Evolutionary conservation across 2,797 vertebrate genomes (phyloP), one percentile per base, ranked within the genome.

Genomic region (Sylvilagus floridanus): DNA sequence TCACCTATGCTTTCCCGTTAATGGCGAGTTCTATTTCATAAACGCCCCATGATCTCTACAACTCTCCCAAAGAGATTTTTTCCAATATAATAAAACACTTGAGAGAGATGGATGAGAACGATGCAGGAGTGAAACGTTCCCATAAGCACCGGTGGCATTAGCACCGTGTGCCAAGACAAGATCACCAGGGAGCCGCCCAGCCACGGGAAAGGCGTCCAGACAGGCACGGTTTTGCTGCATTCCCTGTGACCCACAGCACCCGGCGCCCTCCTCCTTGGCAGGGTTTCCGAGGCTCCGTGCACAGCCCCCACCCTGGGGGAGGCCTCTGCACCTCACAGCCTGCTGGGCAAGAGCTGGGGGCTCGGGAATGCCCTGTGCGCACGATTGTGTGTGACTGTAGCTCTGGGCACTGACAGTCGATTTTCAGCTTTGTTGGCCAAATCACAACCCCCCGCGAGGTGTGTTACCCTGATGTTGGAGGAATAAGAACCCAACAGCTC

Each of bases 51-150:
- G 7, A 94, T 95, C 83, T 76, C 60, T 94, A 68, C 22, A 88
- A 73, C 50, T 32, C 28, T 42, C 95, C 93, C 93, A 97, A 95
- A 63, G 97, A 32, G 21, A 21, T 32, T 97, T 97, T 96, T 79
- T 54, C 86, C 71, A 82, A 84, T 79, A 71, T 88, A 96, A 97
- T 0, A 26, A 93, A 97, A 88, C 82, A 93, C 95, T 95, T 95
- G 94, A 87, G 95, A 96, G 93, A 92, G 95, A 96, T 92, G 42
- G 76, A 97, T 96, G 97, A 91, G 83, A 93, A 81, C 81, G 95
- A 66, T 19, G 68, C 96, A 60, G 76, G 90, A 95, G 91, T 91
- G 91, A 75, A 92, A 30, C 54, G 82, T 65, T 88, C 35, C 95
- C 96, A 94, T 91, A 95, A 97, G 96, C 77, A 94, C 50, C 2